Percentiles rank a stretch among this genome's conserved stretches.
phyloP scores from a whole-genome alignment of 2,113 vertebrate species.

The Clarias macrocephalus region DNA sequence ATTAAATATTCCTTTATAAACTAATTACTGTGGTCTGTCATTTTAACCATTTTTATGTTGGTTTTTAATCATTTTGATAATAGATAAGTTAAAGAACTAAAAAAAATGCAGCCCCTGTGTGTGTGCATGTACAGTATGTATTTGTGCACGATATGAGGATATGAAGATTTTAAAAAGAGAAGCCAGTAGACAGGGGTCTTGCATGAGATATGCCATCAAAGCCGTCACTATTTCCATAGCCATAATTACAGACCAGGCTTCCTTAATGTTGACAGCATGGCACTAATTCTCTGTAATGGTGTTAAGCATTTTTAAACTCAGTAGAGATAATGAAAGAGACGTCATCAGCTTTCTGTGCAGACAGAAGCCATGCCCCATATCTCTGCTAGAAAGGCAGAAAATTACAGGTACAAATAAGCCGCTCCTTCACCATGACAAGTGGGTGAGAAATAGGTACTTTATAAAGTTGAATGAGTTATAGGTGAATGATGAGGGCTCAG shows the following conservation, averaged over 20 bases:
- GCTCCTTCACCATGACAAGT: conserved; percentile 52
- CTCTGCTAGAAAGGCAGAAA: conserved; percentile 45
- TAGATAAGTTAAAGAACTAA: background rate
- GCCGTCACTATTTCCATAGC: conserved; percentile 63
- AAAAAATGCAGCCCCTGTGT: background rate
- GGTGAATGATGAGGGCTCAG: conserved; percentile 62
- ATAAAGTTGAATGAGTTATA: conserved; percentile 48
- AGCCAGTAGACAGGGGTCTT: background rate
- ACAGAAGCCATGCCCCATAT: conserved; percentile 43
- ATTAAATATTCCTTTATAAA: background rate
- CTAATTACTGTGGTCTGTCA: background rate
- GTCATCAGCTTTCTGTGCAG: conserved; percentile 60
- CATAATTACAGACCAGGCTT: conserved; percentile 70
- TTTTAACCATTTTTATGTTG: background rate
- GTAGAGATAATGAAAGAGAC: conserved; percentile 57
- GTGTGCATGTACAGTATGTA: background rate
- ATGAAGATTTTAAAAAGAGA: background rate
- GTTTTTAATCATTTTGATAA: background rate
- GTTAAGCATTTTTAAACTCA: conserved; percentile 60
- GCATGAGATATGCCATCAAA: conserved; percentile 43
- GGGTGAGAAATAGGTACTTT: conserved; percentile 51
- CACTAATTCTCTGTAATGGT: conserved; percentile 70
- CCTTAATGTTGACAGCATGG: conserved; percentile 64
- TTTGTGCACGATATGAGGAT: background rate
- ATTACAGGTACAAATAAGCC: conserved; percentile 51